Conservation (phyloP, 2,888 invertebrate species). For the Xestia rhomboidea region DNA sequence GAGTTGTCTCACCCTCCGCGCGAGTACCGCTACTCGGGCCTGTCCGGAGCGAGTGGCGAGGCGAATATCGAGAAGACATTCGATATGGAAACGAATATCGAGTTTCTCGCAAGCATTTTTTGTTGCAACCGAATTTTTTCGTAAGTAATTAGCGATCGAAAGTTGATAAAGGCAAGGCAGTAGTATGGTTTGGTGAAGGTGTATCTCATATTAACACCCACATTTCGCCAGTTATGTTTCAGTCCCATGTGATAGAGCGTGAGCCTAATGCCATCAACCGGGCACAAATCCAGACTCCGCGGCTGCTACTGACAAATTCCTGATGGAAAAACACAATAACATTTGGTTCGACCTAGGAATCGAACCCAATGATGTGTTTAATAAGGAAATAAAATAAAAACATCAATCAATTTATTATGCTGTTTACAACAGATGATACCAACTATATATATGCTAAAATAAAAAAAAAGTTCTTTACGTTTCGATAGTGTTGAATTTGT, state of each 20-base stretch:
- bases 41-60: slow-evolving; percentile 2
- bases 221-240: too few species aligned
- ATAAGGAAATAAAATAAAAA: background rate
- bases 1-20: slow-evolving; percentile 81
- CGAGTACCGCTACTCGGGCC: slow-evolving; percentile 80
- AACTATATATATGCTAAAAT: background rate
- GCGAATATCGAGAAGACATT: slow-evolving; percentile 51
- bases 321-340: too few species aligned
- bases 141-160: too few species aligned
- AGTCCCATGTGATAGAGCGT: too few species aligned
- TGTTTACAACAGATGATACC: background rate
- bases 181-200: background rate
- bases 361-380: too few species aligned
- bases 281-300: too few species aligned
- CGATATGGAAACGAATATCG: background rate
- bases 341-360: too few species aligned
- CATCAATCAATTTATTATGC: background rate
- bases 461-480: background rate
- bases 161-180: too few species aligned
- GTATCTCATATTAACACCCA: too few species aligned
- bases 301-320: too few species aligned
- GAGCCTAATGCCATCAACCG: too few species aligned
- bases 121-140: too few species aligned
- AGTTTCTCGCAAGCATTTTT: background rate
- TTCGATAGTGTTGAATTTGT: background rate